Evolutionary conservation across 1,140 invertebrate genomes (phyloP), one percentile per base, ranked within the genome.

Genomic region (Papilio machaon): DNA sequence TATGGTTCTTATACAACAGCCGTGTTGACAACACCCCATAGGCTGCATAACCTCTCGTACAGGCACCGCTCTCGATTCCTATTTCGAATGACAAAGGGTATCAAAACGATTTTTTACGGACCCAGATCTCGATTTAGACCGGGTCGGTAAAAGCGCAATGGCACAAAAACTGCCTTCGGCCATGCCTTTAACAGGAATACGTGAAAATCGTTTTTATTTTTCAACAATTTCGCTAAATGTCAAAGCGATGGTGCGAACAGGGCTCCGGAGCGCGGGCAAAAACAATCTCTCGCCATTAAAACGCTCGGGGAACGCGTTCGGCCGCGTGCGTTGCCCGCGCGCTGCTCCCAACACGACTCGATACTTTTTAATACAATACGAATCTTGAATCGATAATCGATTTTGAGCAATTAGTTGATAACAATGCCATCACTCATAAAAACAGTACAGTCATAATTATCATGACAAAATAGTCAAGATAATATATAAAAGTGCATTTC

Each of bases 171-270:
- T 73, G 58, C 75, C 81, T 79, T 67, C 74, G 82, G 82, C 84
- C 87, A 87, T 90, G 88, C 85, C 85, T 70, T 60, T 60, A 76
- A 76, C 76, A 60, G 70, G 80, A 52, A 80, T 83, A 82, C 82
- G 81, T 83, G 87, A 84, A 85, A 86, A 86, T 85, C 77, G 80
- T 89, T 89, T 90, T 90, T 88, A 85, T 81, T 80, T 46, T 80
- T 79, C 70, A 80, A 84, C 87, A 89, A 91, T 91, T 92, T 90
- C 85, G 85, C 86, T 86, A 89, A 88, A 90, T 84, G 88, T 88
- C 87, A 85, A 84, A 85, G 85, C 85, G 83, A 84, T 87, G 86
- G 89, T 88, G 90, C 85, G 88, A 92, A 94, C 93, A 93, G 91
- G 83, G 58, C 79, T 83, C 49, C 70, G 86, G 89, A 89, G 84